Conservation (phyloP, 2,888 invertebrate species). For the Diadromus collaris region DNA sequence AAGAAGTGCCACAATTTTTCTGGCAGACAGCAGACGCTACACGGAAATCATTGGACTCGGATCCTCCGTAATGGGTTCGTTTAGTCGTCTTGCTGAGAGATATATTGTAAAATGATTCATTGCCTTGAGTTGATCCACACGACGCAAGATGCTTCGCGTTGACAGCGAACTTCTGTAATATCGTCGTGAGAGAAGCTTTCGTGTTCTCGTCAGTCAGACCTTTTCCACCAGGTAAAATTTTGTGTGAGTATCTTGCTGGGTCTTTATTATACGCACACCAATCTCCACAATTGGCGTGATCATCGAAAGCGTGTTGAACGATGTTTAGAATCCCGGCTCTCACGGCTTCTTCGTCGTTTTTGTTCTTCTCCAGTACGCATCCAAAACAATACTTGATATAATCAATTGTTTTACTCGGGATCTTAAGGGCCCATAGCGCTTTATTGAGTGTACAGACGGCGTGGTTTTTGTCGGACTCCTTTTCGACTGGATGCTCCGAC, state of each 20-base stretch:
- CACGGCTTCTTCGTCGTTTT: not conserved
- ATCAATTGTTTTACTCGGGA: slow-evolving; percentile 43
- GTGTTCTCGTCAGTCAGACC: no score
- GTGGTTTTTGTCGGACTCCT: slow-evolving; percentile 56
- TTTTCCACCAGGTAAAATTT: slow-evolving; percentile 38
- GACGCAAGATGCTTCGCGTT: slow-evolving; percentile 51
- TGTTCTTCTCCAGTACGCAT: slow-evolving; percentile 48
- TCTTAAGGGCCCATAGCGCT: slow-evolving; percentile 6
- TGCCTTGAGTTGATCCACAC: slow-evolving; percentile 56
- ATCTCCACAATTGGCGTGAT: slow-evolving; percentile 58
- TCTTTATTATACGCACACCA: slow-evolving; percentile 60
- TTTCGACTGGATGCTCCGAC: slow-evolving; percentile 49
- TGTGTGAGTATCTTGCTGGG: slow-evolving; percentile 41
- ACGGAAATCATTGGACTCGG: slow-evolving; percentile 48
- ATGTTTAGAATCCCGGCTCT: slow-evolving; percentile 39
- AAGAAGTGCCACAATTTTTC: slow-evolving; percentile 40
- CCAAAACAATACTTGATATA: slow-evolving; percentile 63
- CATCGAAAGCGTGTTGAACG: slow-evolving; percentile 62
- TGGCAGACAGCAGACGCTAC: slow-evolving; percentile 55
- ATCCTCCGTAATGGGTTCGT: slow-evolving; percentile 48
- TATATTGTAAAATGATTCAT: slow-evolving; percentile 54
- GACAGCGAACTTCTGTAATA: slow-evolving; percentile 42
- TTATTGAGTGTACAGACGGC: slow-evolving; percentile 18
- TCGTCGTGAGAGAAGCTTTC: slow-evolving; percentile 11
- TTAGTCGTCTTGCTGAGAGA: slow-evolving; percentile 49